A percentile compares a stretch with the other conserved stretches of the same genome.
These are phyloP conservation scores for Plecturocebus donacophilus DNA, from an alignment of 2,113 vertebrate genomes.

Conservation along the genomic window DNA sequence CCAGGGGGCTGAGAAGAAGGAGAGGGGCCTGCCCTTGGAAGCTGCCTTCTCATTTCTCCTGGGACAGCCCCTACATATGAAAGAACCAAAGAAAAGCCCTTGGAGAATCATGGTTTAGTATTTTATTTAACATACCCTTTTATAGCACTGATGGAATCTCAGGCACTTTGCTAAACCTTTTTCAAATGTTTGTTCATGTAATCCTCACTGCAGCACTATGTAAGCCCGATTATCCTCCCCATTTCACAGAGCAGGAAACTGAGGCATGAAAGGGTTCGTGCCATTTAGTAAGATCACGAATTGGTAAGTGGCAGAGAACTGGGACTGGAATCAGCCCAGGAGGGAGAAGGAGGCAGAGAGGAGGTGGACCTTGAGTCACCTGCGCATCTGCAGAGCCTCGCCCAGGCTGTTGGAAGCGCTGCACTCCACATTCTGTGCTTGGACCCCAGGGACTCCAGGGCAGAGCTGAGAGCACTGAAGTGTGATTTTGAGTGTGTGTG, in stretches of 20 bases:
- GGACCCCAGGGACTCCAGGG: background rate
- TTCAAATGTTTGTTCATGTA: background rate
- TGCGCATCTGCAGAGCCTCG: background rate
- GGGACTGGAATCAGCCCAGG: background rate
- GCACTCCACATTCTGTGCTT: fast-evolving
- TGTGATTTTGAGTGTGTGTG: background rate
- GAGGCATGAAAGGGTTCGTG: background rate
- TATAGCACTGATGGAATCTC: background rate
- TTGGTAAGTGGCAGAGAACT: background rate
- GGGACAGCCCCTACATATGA: background rate
- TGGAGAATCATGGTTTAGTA: background rate
- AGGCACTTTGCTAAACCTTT: background rate
- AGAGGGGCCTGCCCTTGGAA: background rate
- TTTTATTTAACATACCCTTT: slow-evolving; percentile 24
- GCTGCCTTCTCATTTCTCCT: too few relatives aligned
- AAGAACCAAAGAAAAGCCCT: background rate
- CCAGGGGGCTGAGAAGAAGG: background rate
- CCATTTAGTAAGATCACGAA: background rate
- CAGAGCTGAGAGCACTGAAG: background rate
- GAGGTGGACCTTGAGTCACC: background rate
- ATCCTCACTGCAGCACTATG: background rate
- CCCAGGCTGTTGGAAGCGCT: fast-evolving
- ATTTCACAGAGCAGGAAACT: background rate
- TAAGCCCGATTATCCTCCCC: background rate
- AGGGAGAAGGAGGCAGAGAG: background rate